Evolutionary conservation across 2,113 vertebrate genomes (phyloP).

Genomic region (Lepus americanus): DNA sequence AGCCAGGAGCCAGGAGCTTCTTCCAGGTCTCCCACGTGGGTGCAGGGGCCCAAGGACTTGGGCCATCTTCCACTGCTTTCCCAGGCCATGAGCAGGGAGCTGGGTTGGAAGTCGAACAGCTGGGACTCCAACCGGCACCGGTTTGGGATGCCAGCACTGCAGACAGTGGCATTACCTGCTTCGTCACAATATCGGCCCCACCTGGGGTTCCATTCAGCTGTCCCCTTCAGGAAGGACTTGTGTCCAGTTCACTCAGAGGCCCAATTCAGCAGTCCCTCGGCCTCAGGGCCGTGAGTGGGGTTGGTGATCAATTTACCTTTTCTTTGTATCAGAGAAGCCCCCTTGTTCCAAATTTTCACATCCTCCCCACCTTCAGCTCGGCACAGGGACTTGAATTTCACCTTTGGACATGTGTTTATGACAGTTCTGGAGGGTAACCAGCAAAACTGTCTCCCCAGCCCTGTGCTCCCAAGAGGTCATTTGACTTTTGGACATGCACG

Average conservation of each 20-base stretch:
- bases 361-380: neutral
- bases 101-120: too few species aligned
- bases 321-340: neutral
- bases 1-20: too few species aligned
- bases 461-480: neutral
- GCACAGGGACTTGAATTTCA: neutral
- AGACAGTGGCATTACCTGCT: too few species aligned
- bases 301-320: neutral
- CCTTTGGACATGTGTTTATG: neutral
- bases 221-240: neutral
- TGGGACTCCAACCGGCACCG: too few species aligned
- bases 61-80: too few species aligned
- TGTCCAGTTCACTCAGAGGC: neutral
- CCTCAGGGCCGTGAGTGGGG: neutral
- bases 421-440: neutral
- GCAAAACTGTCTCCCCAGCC: neutral
- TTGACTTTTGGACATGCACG: neutral
- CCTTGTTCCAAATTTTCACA: neutral
- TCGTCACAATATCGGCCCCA: too few species aligned
- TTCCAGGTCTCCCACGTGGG: too few species aligned
- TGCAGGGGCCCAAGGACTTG: too few species aligned
- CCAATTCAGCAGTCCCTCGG: neutral
- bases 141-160: too few species aligned
- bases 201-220: too few species aligned
- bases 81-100: too few species aligned